Base-by-base conservation (phyloP, 1,140 invertebrate genomes). In the Microplitis demolitor region DNA sequence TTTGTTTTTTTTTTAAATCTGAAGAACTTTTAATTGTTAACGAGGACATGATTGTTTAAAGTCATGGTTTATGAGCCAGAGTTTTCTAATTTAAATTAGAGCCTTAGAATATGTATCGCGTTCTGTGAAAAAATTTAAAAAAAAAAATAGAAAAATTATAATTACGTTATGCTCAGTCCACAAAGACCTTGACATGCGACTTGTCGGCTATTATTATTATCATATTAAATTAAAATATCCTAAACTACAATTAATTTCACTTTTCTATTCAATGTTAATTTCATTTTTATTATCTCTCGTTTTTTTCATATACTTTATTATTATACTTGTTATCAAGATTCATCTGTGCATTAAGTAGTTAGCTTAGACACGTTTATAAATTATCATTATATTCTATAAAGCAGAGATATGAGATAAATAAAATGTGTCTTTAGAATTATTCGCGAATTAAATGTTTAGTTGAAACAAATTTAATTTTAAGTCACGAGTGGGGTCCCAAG, bases 171-270 rank as follows among this genome's bases (percentile, higher is more conserved):
- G 74, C 66, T 76, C 54, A 37, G 31, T 2, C 5, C 62, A 61
- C 61, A n/a, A 16, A 11, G 73, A 24, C 78, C 80, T 82, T 82
- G 79, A 80, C 75, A 78, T 45, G 66, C 66, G 56, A 31, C 56
- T 11, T 13, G 9, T 54, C 9, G 14, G 6, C 24, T 24, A 31
- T 58, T 58, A 31, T 58, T 58, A 31, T 9, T 9, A 58, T 58
- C 4, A 58, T 9, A 24, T 24, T 11, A 58, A 24, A 16, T 58
- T 31, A 31, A 31, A 58, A 24, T 45, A 45, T 58, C 24, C 31
- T 58, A 8, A 58, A 58, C 24, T 58, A 24, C 14, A 24, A 11
- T 16, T 58, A 24, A 24, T 58, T 58, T 31, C 24, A 58, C 9
- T 58, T 39, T 4, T 64, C 34, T 8, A 39, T 64, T 64, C 14